Base-by-base conservation (phyloP, 2,113 vertebrate genomes). In the Australoheros scitulus region DNA sequence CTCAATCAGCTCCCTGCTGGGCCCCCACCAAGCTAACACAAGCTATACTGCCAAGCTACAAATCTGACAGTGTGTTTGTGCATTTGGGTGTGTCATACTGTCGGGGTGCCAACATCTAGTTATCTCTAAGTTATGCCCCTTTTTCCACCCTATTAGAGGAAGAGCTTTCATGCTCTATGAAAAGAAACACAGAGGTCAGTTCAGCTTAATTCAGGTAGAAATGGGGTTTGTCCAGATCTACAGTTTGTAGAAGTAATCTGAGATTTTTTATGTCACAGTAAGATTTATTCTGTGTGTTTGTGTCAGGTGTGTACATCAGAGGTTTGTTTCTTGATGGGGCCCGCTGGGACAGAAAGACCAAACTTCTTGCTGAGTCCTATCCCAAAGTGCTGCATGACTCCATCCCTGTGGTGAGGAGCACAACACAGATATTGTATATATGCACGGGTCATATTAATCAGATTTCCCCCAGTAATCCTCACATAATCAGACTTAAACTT, bases 261-360 rank as follows among this genome's bases (percentile, higher is more conserved):
- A 1, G 10, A 8, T n/a, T 76, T 29, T 22, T 17, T 14, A 32
- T 6, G 20, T 8, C 7, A 81, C 22, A 5, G 9, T n/a, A 36
- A 50, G 1, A 32, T 11, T 47, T 32, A 5, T 10, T 79, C 18
- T 77, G 15, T 60, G 29, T 84, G 43, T 38, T n/a, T 75, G 50
- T 76, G 18, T 86, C 86, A 98, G 97, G 97, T 82, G 97, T 98
- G 85, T 98, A 96, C 76, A 36, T 98, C 80, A 79, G 94, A 38
- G 97, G 97, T 57, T 80, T 98, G 77, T 98, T 96, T 93, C 90
- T 98, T 65, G 97, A 98, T 29, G 97, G 97, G 52, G 97, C 97
- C 41, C 93, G 97, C 74, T 98, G 97, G 97, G 95, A 97, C 91
- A 95, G 96, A 55, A 93, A 96, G 80, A 95, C 81, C 22, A 97